Evolutionary conservation across 2,797 vertebrate species (phyloP).

Genomic region (Macroramphosus scolopax): DNA sequence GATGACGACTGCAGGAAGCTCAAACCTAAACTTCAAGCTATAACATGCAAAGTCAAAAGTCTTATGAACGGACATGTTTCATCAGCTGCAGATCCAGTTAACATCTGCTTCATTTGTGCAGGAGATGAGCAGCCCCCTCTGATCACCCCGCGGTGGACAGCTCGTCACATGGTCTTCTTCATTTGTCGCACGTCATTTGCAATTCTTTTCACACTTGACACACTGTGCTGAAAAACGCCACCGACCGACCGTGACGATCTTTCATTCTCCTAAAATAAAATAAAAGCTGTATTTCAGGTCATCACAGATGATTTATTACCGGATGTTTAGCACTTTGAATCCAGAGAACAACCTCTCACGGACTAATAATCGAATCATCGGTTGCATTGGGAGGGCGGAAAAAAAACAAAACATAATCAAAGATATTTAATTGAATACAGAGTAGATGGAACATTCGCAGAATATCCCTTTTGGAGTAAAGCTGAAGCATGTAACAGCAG

Average conservation of each 20-base stretch:
- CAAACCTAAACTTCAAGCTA: too few species aligned
- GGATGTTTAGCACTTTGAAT: slow-evolving; percentile 12
- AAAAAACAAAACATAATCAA: background rate
- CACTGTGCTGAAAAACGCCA: too few species aligned
- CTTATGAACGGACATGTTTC: background rate
- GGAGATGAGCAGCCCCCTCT: too few species aligned
- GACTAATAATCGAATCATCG: background rate
- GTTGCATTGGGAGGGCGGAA: background rate
- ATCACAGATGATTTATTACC: slow-evolving; percentile 5
- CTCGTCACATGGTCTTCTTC: too few species aligned
- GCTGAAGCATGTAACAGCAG: slow-evolving; percentile 7
- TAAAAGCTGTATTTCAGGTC: slow-evolving; percentile 1
- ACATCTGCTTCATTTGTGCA: slow-evolving; percentile 5
- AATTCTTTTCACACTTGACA: background rate
- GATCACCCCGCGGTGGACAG: too few species aligned
- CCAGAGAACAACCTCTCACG: background rate
- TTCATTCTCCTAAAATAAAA: background rate
- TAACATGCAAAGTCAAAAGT: too few species aligned
- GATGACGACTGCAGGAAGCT: too few species aligned
- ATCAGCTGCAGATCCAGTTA: slow-evolving; percentile 6
- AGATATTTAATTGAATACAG: background rate
- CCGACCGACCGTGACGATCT: too few species aligned
- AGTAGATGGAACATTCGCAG: slow-evolving; percentile 12
- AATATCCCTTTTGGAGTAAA: slow-evolving; percentile 22
- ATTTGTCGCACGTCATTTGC: too few species aligned